These are phyloP conservation scores for Brachycybe producta DNA, from an alignment of 2,888 invertebrate species.

Conservation along the genomic window DNA sequence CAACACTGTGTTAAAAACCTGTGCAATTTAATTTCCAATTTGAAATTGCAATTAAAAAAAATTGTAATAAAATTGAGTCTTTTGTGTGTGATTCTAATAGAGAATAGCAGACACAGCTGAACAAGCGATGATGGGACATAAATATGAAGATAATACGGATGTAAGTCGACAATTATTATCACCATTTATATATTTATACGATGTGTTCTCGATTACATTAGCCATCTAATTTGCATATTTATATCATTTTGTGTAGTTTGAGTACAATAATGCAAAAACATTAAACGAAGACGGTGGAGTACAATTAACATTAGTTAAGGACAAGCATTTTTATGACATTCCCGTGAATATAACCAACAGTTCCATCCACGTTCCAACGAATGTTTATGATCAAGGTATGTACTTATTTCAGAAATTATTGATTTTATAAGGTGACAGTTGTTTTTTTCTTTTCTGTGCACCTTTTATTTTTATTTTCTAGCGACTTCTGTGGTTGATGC, in stretches of 20 bases:
- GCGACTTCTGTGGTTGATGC: conserved; percentile 75
- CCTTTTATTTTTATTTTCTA: conserved; percentile 26
- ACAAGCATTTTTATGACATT: conserved; percentile 63
- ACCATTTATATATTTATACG: too few relatives aligned
- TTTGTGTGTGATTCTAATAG: conserved; percentile 35
- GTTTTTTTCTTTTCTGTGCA: conserved; percentile 9
- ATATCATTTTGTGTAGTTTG: conserved; percentile 25
- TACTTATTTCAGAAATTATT: conserved; percentile 14
- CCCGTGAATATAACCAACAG: conserved; percentile 64
- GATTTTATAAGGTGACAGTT: conserved; percentile 1
- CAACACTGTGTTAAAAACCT: too few relatives aligned
- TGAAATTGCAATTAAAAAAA: too few relatives aligned
- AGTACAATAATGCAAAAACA: conserved; percentile 71
- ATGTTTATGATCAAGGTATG: conserved; percentile 71
- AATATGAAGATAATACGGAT: conserved; percentile 34
- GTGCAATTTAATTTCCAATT: too few relatives aligned
- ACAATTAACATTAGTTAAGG: conserved; percentile 33
- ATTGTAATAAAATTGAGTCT: too few relatives aligned
- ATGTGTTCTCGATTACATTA: too few relatives aligned
- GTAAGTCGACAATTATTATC: too few relatives aligned
- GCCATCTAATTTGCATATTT: too few relatives aligned
- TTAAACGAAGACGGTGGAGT: conserved; percentile 43
- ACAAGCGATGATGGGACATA: conserved; percentile 48
- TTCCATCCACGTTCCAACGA: conserved; percentile 86
- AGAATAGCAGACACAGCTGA: conserved; percentile 68